Evolutionary conservation across 2,888 invertebrate species (phyloP), one percentile per base, ranked within the genome.

Genomic region (Cataglyphis albicans): DNA sequence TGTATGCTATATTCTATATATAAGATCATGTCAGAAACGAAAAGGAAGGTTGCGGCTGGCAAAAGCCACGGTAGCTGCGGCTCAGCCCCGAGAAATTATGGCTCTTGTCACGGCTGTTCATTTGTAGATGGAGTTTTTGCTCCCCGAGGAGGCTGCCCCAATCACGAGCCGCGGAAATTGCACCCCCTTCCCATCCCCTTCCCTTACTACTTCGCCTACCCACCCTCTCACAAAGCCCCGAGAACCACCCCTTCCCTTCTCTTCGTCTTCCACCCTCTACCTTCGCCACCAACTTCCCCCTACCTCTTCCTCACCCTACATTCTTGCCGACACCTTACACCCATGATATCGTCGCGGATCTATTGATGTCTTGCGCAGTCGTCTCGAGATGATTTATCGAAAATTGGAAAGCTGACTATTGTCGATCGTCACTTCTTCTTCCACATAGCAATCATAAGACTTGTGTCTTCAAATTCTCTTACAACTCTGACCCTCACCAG

Each of bases 51-150:
- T 90, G 90, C 90, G 89, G 91, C 91, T 90, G 90, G 88, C 88
- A 90, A 91, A 88, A 91, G 91, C 90, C 90, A 90, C 91, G 91
- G 92, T 91, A 87, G 92, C 91, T 91, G 92, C 91, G 91, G 93
- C 93, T 93, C 92, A 93, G 93, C 93, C 91, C 92, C 95, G 95
- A 95, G 95, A 96, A 96, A 96, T 96, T 96, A 96, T 96, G 95
- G 96, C 96, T 95, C 96, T 96, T 96, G 96, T 96, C 96, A 96
- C 96, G 96, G 96, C 95, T 96, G 96, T 96, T 96, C 96, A 96
- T 96, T 96, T 96, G 96, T 96, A 96, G 96, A 96, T 96, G 96
- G 96, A 96, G 96, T 96, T 96, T 96, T 96, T 95, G 96, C 95
- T 95, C 96, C 96, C 96, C 91, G 93, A 96, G 95, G 96, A 95